Conservation (phyloP, 92 coral and sea anemone genomes). For the Actinernus sp. region DNA sequence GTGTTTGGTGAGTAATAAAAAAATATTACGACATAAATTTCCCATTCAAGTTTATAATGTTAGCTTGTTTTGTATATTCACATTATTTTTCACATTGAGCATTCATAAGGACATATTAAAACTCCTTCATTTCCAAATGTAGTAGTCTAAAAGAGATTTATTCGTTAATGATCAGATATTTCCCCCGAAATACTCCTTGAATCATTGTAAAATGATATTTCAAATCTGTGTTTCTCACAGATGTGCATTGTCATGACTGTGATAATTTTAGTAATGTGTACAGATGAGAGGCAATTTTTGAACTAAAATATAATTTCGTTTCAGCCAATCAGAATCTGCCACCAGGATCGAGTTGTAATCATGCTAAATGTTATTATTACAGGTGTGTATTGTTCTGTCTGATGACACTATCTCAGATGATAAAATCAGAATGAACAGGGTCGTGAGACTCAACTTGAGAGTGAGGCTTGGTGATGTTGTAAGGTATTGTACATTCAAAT, state of each 20-base stretch:
- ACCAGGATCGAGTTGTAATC: not conserved
- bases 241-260: not conserved
- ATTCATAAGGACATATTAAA: too few relatives aligned
- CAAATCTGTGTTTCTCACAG: too few relatives aligned
- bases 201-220: too few relatives aligned
- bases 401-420: constrained; percentile 97
- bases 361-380: not conserved
- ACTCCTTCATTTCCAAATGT: too few relatives aligned
- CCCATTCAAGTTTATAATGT: too few relatives aligned
- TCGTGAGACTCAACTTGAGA: constrained; percentile 91
- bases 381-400: constrained; percentile 97
- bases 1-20: too few relatives aligned
- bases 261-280: not conserved
- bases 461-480: constrained; percentile 96
- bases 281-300: not conserved
- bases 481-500: constrained; percentile 61
- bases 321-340: constrained; percentile 23
- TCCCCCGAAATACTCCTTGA: too few relatives aligned
- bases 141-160: too few relatives aligned
- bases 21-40: too few relatives aligned
- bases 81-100: too few relatives aligned
- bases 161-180: too few relatives aligned
- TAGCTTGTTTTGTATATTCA: too few relatives aligned
- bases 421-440: constrained; percentile 97
- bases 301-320: not conserved